Evolutionary conservation across 2,888 invertebrate species (phyloP).

Genomic region (Mimas tiliae): DNA sequence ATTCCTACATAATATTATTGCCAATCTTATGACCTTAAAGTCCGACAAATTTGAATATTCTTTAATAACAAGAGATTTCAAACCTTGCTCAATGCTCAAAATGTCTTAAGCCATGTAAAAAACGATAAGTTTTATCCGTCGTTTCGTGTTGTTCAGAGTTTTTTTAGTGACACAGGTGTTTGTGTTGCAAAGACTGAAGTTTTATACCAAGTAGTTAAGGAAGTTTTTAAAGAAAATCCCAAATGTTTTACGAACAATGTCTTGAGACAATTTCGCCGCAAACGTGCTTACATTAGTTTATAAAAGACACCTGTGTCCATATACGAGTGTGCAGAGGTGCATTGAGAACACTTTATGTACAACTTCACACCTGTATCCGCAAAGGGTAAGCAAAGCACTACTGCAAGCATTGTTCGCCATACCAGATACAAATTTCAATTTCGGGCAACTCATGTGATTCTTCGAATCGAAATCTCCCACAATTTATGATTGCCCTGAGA

Average conservation of each 20-base stretch:
- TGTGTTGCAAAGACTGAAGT: not conserved
- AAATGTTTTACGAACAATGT: not conserved
- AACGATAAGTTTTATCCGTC: not conserved
- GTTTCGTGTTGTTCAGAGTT: constrained; percentile 1
- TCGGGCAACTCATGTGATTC: no score
- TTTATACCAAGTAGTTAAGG: not conserved
- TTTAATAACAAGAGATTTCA: not conserved
- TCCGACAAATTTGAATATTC: not conserved
- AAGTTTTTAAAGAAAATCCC: not conserved
- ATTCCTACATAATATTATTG: no score
- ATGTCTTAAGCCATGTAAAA: not conserved
- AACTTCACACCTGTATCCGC: no score
- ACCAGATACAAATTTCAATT: no score
- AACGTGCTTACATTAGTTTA: not conserved
- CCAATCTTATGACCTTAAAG: no score
- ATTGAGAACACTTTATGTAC: no score
- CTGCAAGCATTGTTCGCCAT: no score
- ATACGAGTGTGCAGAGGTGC: no score
- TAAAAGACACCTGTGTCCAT: not conserved
- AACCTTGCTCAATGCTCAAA: not conserved
- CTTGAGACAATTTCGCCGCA: not conserved
- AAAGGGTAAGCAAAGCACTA: no score
- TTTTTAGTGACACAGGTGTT: constrained; percentile 9
- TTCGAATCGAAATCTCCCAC: no score
- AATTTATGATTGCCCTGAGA: no score